Evolutionary conservation across 2,888 invertebrate species (phyloP).

Genomic region (Beris chalybata): DNA sequence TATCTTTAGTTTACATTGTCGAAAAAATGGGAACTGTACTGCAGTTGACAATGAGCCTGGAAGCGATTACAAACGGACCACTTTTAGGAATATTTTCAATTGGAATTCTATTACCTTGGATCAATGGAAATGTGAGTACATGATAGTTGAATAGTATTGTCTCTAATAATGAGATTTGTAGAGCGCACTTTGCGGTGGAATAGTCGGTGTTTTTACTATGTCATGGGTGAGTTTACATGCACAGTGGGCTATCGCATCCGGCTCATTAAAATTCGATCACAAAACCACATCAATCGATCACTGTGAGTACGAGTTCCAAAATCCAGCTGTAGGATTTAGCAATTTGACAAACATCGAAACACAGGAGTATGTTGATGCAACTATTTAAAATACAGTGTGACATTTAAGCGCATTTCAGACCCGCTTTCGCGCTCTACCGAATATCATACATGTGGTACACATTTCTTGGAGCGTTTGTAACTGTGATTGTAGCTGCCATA

Average conservation of each 20-base stretch:
- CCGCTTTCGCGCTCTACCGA: constrained; percentile 61
- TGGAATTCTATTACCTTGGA: constrained; percentile 71
- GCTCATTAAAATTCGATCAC: constrained; percentile 65
- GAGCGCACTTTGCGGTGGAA: constrained; percentile 65
- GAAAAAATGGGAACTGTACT: constrained; percentile 75
- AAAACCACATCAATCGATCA: constrained; percentile 66
- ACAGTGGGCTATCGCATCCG: constrained; percentile 64
- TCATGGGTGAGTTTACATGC: constrained; percentile 66
- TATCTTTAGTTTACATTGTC: constrained; percentile 69
- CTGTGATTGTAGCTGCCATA: constrained; percentile 57
- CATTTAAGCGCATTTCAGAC: constrained; percentile 42
- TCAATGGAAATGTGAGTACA: constrained; percentile 62
- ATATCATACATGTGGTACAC: constrained; percentile 84
- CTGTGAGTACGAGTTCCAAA: constrained; percentile 65
- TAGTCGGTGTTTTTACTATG: constrained; percentile 61
- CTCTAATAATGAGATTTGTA: constrained; percentile 43
- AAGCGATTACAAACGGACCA: constrained; percentile 72
- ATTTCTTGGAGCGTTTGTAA: constrained; percentile 61
- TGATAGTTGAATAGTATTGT: constrained; percentile 10
- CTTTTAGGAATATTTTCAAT: constrained; percentile 67
- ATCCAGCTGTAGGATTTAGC: not conserved
- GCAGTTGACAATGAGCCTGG: constrained; percentile 68
- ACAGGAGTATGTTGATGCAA: not conserved
- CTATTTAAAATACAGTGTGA: not conserved
- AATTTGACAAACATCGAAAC: not conserved